phyloP scores from a whole-genome alignment of 1,140 invertebrate genomes.

The Lasioglossum baleicum region DNA sequence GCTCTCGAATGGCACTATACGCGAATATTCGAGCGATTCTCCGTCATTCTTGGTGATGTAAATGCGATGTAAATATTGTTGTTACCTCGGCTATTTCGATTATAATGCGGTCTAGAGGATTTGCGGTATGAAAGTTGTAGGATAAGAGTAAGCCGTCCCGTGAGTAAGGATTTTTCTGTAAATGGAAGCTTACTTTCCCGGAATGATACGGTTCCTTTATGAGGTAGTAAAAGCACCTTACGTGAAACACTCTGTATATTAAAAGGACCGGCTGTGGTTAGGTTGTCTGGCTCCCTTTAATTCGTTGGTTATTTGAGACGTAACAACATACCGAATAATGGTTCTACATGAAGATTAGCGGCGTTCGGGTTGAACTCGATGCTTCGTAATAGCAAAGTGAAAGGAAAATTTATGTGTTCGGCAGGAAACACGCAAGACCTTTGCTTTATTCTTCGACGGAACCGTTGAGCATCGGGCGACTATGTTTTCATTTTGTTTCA shows the following conservation, averaged over 20 bases:
- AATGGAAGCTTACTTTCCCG: slow-evolving; percentile 1
- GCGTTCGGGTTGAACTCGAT: neutral
- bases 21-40: too few species aligned
- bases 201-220: slow-evolving; percentile 1
- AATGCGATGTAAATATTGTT: neutral
- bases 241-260: slow-evolving; percentile 1
- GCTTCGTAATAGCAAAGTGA: too few species aligned
- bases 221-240: slow-evolving; percentile 3
- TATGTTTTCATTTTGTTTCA: too few species aligned
- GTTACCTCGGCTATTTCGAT: neutral
- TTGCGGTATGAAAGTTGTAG: neutral
- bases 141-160: neutral
- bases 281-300: neutral
- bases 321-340: neutral
- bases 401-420: too few species aligned
- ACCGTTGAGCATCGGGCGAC: too few species aligned
- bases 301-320: neutral
- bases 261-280: neutral
- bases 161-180: slow-evolving; percentile 1
- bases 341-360: neutral
- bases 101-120: neutral
- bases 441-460: too few species aligned
- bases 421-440: too few species aligned
- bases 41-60: neutral
- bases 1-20: too few species aligned